Percentiles rank a stretch among this genome's conserved stretches.
Conservation (phyloP, 2,888 invertebrate species). For the Epistrophe eligans region DNA sequence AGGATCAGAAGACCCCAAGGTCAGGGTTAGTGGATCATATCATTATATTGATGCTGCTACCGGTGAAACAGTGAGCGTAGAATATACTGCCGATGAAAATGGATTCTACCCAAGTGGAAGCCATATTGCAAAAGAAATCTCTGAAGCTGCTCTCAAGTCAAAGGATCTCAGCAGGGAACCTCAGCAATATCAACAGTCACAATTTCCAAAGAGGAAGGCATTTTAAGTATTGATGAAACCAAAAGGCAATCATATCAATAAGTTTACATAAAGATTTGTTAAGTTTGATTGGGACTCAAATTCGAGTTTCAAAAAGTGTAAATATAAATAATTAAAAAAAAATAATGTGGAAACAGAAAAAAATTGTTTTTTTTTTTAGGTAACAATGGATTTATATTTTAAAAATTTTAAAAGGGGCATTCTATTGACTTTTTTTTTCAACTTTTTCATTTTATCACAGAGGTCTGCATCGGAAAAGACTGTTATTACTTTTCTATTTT, state of each 20-base stretch:
- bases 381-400: too few relatives aligned
- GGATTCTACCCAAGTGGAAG: constrained; percentile 82
- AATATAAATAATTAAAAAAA: constrained; percentile 2
- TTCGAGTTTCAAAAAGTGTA: constrained; percentile 24
- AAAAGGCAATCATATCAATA: background rate
- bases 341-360: background rate
- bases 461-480: too few relatives aligned
- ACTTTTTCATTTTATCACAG: too few relatives aligned
- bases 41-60: constrained; percentile 79
- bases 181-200: constrained; percentile 6
- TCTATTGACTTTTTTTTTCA: too few relatives aligned
- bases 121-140: constrained; percentile 80
- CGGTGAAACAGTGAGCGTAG: constrained; percentile 80
- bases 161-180: constrained; percentile 79
- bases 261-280: constrained; percentile 16
- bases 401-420: too few relatives aligned
- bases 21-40: constrained; percentile 81
- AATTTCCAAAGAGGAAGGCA: constrained; percentile 5
- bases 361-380: too few relatives aligned
- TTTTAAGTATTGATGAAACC: background rate
- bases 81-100: constrained; percentile 82
- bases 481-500: too few relatives aligned
- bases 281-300: constrained; percentile 8
- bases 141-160: constrained; percentile 81
- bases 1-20: constrained; percentile 79